These are phyloP conservation scores for Leucopsar rothschildi DNA, from an alignment of 2,113 vertebrate genomes.

Conservation along the genomic window DNA sequence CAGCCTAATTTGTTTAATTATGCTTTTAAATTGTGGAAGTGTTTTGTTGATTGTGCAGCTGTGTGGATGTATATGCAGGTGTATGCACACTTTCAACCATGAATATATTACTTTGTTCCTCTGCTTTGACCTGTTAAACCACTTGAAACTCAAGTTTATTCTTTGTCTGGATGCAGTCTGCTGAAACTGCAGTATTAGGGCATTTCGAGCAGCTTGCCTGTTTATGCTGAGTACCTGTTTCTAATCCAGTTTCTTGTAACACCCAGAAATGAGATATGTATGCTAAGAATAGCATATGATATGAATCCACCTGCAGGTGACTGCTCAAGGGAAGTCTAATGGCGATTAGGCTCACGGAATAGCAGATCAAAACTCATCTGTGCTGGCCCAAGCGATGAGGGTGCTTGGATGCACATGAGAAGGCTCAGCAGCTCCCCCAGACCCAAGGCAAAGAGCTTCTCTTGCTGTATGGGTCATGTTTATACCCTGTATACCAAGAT, in stretches of 20 bases:
- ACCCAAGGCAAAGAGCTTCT: not conserved
- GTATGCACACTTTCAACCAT: not conserved
- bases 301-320: not conserved
- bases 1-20: not conserved
- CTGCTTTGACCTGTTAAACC: conserved; percentile 15
- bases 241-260: not conserved
- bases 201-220: rapidly evolving
- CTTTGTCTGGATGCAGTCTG: not conserved
- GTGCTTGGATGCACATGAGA: rapidly evolving
- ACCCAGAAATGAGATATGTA: not conserved
- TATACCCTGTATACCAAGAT: not conserved
- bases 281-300: not conserved
- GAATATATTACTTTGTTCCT: conserved; percentile 25
- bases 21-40: not conserved
- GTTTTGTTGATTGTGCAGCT: conserved; percentile 19
- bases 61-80: conserved; percentile 11
- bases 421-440: not conserved
- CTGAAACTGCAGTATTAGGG: not conserved
- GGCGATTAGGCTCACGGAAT: not conserved
- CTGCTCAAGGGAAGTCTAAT: not conserved
- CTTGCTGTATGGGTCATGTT: not conserved
- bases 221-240: not conserved
- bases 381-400: not conserved
- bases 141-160: not conserved
- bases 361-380: not conserved